Percentiles rank a stretch among this genome's conserved stretches.
Evolutionary conservation across 1,140 invertebrate species (phyloP).

Genomic region (Drosophila eugracilis): DNA sequence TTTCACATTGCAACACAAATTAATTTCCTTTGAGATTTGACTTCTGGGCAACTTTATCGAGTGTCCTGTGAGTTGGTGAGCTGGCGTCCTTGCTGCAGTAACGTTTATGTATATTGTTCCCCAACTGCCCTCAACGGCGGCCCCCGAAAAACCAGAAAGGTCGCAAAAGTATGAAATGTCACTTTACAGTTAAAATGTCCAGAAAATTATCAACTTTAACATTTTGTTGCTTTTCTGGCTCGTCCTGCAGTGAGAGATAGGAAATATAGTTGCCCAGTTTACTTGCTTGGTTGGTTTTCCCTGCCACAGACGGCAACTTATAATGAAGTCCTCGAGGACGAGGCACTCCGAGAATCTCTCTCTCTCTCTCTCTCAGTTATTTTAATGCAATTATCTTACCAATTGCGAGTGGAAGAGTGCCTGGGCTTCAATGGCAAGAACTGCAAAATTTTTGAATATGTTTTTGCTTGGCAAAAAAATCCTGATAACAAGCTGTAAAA

Average conservation of each 20-base stretch:
- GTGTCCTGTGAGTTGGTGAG: conserved; percentile 52
- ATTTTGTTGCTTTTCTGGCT: conserved; percentile 49
- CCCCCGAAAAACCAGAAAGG: conserved; percentile 34
- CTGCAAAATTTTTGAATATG: conserved; percentile 19
- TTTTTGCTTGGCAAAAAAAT: conserved; percentile 16
- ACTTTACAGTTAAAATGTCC: conserved; percentile 74
- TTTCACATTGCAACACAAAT: conserved; percentile 81
- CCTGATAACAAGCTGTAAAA: conserved; percentile 38
- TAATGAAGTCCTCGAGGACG: conserved; percentile 71
- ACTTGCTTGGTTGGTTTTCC: conserved; percentile 27
- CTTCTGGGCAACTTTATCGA: conserved; percentile 76
- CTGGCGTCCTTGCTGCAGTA: conserved; percentile 53
- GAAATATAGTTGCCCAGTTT: conserved; percentile 52
- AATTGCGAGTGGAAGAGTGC: conserved; percentile 38
- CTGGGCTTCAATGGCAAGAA: conserved; percentile 3
- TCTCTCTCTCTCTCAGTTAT: conserved; percentile 42
- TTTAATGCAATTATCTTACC: conserved; percentile 70
- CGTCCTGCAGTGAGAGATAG: conserved; percentile 44
- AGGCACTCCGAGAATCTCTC: conserved; percentile 25
- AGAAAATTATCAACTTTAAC: conserved; percentile 78
- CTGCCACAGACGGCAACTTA: conserved; percentile 52
- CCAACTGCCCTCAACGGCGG: conserved; percentile 14
- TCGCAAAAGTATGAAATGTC: conserved; percentile 70
- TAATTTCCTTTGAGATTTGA: conserved; percentile 79
- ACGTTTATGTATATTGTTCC: conserved; percentile 75